Base-by-base conservation (phyloP, 2,888 invertebrate species). In the Sarcophaga carnaria region DNA sequence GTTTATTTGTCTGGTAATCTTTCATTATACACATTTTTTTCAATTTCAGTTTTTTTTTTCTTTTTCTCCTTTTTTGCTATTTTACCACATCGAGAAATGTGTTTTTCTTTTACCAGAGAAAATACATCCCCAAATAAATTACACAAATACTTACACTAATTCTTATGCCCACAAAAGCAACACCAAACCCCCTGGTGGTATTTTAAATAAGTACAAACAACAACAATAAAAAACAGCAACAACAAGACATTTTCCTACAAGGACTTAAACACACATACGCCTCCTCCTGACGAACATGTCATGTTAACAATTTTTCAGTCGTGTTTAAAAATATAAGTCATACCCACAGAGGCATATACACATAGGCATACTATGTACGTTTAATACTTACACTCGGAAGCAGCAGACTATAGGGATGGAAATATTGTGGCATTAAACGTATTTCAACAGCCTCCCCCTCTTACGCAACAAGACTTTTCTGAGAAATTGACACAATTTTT, bases 221-320 rank as follows among this genome's bases (percentile, higher is more conserved):
- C 37, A 37, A 8, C 37, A 37, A 37, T 6, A 37, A 37, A 37
- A 37, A 37, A 10, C 37, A 10, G 8, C 37, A 37, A 37, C 37
- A 37, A 37, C 8, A 37, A 37, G 8, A 37, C 37, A 37, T 17
- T 71, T 71, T 25, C 27, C 17, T 47, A 70, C 8, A 69, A 8
- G 17, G 22, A 63, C 27, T 80, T 12, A 45, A 79, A 49, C 4
- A 10, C 54, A 64, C 70, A 69, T 54, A 70, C 76, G 64, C 77
- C 77, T 77, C 69, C 62, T 37, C 37, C 37, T 37, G 37, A 10
- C 10, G 17, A 66, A 81, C 49, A 74, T 81, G 80, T 69, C 78
- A 78, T 81, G 81, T 85, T 85, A 78, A 75, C 74, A 85, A 75
- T 81, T 85, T 75, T 74, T 78, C 74, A 81, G 74, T 78, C 74